Base-by-base conservation (phyloP, 2,797 vertebrate species). In the Hafferia zeledoni region DNA sequence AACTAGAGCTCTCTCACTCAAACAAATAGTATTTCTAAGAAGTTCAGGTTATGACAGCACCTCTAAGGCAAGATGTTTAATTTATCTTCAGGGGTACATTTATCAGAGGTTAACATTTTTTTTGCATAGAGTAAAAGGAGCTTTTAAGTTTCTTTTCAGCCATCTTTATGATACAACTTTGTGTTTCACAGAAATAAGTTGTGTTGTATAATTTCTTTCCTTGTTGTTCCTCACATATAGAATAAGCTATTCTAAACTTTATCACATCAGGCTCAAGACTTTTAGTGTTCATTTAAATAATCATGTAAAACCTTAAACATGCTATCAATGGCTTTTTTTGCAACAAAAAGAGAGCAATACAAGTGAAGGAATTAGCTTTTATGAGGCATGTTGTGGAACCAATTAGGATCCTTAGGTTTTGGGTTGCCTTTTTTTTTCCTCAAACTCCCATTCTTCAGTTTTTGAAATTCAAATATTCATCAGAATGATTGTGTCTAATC, bases 21-120 rank as follows among this genome's bases (percentile, higher is more conserved):
- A 67, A 94, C 55, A 93, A 80, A 87, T 24, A 75, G 27, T 84
- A 60, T 65, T 83, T 72, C 43, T 37, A 52, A 72, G 35, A 86
- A 85, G 79, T 96, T 90, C 75, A 49, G 41, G 30, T 55, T 61
- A 39, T 69, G 53, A 86, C 79, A 94, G 79, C 57, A 86, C 50
- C 72, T 95, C 50, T 79, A 75, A 92, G 88, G 87, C 76, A 91
- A 91, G 79, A 87, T 72, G 63, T 69, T 95, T 92, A 78, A 92
- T 91, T 95, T 90, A 47, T 93, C 91, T 95, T 95, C 52, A 55
- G 94, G 84, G 92, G 47, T 65, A 47, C n/a, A 56, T 93, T 95
- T 83, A 70, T 93, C 69, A 65, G 50, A 71, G 35, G 17, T 82
- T 93, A 61, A 31, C 2, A 1, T 47, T 76, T 44, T 60, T 64